Evolutionary conservation across 2,113 vertebrate species (phyloP).

Genomic region (Sarotherodon lohbergeri): DNA sequence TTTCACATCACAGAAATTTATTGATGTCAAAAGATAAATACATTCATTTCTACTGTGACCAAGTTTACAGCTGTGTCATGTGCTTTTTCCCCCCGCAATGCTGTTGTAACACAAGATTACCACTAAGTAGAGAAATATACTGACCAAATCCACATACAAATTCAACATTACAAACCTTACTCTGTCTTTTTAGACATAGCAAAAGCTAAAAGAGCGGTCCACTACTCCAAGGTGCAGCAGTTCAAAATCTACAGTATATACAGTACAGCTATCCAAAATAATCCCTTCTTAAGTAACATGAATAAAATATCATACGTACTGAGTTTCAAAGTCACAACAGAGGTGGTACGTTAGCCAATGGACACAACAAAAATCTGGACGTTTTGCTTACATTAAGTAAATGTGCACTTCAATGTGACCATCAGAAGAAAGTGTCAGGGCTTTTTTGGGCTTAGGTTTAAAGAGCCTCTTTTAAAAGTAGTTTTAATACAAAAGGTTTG

Average conservation of each 20-base stretch:
- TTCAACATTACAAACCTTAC: slow-evolving; percentile 61
- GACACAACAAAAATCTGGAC: slow-evolving; percentile 43
- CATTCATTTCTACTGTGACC: slow-evolving; percentile 75
- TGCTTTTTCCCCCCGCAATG: slow-evolving; percentile 42
- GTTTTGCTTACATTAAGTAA: slow-evolving; percentile 13
- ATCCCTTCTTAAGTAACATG: slow-evolving; percentile 51
- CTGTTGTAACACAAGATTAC: slow-evolving; percentile 58
- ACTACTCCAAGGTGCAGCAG: slow-evolving; percentile 63
- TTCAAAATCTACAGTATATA: slow-evolving; percentile 71
- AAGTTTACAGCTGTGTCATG: slow-evolving; percentile 59
- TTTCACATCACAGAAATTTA: slow-evolving; percentile 69
- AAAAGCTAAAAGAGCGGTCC: slow-evolving; percentile 59
- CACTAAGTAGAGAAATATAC: slow-evolving; percentile 62
- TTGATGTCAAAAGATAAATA: slow-evolving; percentile 76
- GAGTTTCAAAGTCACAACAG: slow-evolving; percentile 51
- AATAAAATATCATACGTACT: slow-evolving; percentile 46
- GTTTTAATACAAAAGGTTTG: slow-evolving; percentile 22
- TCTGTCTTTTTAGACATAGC: slow-evolving; percentile 40
- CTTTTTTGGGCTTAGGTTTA: not conserved
- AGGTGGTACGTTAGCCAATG: slow-evolving; percentile 12
- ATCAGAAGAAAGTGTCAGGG: not conserved
- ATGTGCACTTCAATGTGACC: not conserved
- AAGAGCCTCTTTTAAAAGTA: slow-evolving; percentile 12
- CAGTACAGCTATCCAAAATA: slow-evolving; percentile 69
- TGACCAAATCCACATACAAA: slow-evolving; percentile 68